Evolutionary conservation across 92 coral and sea anemone species (phyloP), one percentile per base, ranked within the genome.

Genomic region (Epizoanthus illoricatus): DNA sequence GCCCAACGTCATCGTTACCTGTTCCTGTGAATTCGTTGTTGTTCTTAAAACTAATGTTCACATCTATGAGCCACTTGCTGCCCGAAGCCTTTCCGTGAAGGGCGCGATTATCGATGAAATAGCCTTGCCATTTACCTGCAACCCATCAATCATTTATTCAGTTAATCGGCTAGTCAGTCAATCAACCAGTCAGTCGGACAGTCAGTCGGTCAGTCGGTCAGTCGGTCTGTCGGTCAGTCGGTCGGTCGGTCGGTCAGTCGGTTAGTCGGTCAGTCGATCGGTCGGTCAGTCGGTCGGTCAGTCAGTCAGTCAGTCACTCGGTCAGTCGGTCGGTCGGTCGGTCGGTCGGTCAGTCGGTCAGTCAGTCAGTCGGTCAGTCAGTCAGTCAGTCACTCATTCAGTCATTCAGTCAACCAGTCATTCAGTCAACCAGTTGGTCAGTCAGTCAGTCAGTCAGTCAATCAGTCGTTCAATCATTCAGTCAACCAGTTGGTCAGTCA

Each of bases 21-120:
- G 42, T 74, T 67, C 74, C 89, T 4, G 74, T 82, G 63, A 86
- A 86, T 68, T 81, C 74, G 42, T 74, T 81, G 5, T 57, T 73
- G 74, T 66, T 73, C 36, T 74, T 62, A 56, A 86, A 86, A 1
- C 58, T 73, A 59, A 86, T 81, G 65, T 18, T 81, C 49, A 86
- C 89, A 36, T 86, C 76, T 63, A 86, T 81, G 39, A 86, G 86
- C 89, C 89, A 86, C 43, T 81, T 73, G 80, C 82, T 81, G 19
- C 89, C 89, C 19, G 89, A 15, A 2, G 71, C 45, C 21, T 81
- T 67, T 33, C 78, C 89, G 18, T 7, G 1, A 3, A 81, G 43
- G 3, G 82, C 78, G 0, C 86, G 82, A 18, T 81, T 56, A 47
- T 86, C 89, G 15, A 86, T 45, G 81, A 86, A 86, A 54, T 80